Evolutionary conservation across 1,140 invertebrate species (phyloP).

Genomic region (Spodoptera litura): DNA sequence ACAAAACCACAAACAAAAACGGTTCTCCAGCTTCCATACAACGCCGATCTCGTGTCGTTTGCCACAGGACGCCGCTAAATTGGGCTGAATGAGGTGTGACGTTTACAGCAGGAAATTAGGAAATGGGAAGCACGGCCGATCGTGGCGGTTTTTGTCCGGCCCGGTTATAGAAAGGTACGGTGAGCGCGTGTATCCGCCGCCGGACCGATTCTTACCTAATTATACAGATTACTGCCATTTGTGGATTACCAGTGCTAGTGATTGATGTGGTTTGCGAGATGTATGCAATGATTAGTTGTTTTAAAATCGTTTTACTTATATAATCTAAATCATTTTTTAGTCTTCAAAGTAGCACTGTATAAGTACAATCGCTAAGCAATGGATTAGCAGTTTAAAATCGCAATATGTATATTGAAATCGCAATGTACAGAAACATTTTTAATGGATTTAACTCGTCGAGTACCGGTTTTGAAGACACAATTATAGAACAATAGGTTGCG

Average conservation of each 20-base stretch:
- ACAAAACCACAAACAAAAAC: too few relatives aligned
- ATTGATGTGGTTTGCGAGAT: not conserved
- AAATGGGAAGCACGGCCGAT: conserved; percentile 55
- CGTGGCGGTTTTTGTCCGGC: conserved; percentile 37
- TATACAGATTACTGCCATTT: conserved; percentile 25
- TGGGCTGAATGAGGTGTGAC: conserved; percentile 72
- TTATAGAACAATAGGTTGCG: too few relatives aligned
- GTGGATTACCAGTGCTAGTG: not conserved
- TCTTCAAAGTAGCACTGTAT: too few relatives aligned
- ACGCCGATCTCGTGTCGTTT: conserved; percentile 19
- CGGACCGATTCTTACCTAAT: conserved; percentile 35
- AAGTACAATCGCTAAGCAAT: too few relatives aligned
- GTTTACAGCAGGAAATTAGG: conserved; percentile 65
- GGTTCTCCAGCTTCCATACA: not conserved
- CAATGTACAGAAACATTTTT: too few relatives aligned
- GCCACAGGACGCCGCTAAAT: conserved; percentile 70
- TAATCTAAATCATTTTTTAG: too few relatives aligned
- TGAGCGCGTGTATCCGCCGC: conserved; percentile 16
- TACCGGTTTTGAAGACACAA: too few relatives aligned
- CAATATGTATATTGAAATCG: too few relatives aligned
- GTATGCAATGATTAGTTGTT: not conserved
- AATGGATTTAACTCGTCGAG: too few relatives aligned
- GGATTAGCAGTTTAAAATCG: too few relatives aligned
- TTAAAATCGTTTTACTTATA: not conserved
- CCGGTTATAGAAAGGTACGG: conserved; percentile 33